Conservation (phyloP, 1,140 invertebrate genomes). For the Drosophila takahashii region DNA sequence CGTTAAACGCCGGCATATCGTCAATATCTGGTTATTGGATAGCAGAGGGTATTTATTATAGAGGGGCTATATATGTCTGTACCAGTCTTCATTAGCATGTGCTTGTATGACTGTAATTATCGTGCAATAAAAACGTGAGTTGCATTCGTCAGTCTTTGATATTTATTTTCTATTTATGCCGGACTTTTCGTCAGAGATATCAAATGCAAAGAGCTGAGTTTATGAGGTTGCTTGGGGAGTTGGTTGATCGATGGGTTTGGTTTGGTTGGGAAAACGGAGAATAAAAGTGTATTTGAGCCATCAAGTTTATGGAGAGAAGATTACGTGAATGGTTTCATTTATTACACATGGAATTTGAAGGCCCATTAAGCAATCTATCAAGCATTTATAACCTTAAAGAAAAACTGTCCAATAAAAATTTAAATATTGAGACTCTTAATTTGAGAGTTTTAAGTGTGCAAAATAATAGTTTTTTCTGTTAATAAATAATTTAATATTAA, state of each 20-base stretch:
- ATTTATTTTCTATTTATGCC: slow-evolving; percentile 33
- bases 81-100: slow-evolving; percentile 61
- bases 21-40: slow-evolving; percentile 45
- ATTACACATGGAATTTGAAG: background rate
- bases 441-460: too few relatives aligned
- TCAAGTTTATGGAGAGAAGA: background rate
- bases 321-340: background rate
- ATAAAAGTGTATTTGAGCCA: background rate
- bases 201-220: slow-evolving; percentile 13
- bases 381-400: background rate
- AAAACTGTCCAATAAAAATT: background rate
- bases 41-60: background rate
- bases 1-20: slow-evolving; percentile 66
- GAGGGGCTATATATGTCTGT: background rate
- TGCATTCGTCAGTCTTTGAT: slow-evolving; percentile 46
- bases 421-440: too few relatives aligned
- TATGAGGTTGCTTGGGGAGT: slow-evolving; percentile 11
- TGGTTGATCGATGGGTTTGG: slow-evolving; percentile 25
- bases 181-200: slow-evolving; percentile 25
- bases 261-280: background rate
- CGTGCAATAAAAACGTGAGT: slow-evolving; percentile 76
- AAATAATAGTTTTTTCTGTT: too few relatives aligned
- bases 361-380: background rate
- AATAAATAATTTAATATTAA: too few relatives aligned
- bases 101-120: slow-evolving; percentile 59